Base-by-base conservation (phyloP, 2,113 vertebrate species). In the Odocoileus virginianus region DNA sequence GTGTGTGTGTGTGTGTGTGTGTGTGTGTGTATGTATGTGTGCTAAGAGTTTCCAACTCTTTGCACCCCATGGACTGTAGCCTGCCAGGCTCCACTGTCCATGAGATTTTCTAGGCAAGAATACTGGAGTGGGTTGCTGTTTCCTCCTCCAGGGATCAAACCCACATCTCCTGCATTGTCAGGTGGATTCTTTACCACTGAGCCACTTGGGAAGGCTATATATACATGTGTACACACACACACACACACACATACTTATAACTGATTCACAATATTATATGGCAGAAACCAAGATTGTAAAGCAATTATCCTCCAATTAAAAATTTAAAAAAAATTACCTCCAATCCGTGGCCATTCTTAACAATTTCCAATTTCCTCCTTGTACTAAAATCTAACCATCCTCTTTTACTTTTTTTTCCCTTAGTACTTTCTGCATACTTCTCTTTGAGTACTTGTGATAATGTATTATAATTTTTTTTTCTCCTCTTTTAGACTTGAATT, bases 21-120 rank as follows among this genome's bases (percentile, higher is more conserved):
- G 7, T 17, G 0, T 67, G 16, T 33, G 1, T n/a, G 2, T 64
- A 4, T 17, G 33, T n/a, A 16, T 8, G 7, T 64, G 7, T 19
- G 15, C 7, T n/a, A 64, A 64, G 16, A 1, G 0, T 64, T 64
- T 64, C 16, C 61, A 64, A 64, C 61, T 64, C 30, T 64, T 64
- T n/a, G 61, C 30, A 64, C 30, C 15, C 61, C 15, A n/a, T n/a
- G 30, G 61, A 64, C 30, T n/a, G 61, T 64, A 64, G 15, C 61
- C 30, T 33, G 30, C 15, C 61, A 64, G 61, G 30, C 61, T n/a
- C 30, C 61, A 64, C 61, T 64, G 30, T 64, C 61, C 15, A 64
- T 64, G 15, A 64, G 30, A 64, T 64, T 16, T 17, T 64, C 61
- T 64, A 64, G 6, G 30, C 60, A 64, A 16, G 28, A 64, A 64